These are phyloP conservation scores for Cydia pomonella DNA, from an alignment of 1,140 invertebrate genomes.

Conservation along the genomic window DNA sequence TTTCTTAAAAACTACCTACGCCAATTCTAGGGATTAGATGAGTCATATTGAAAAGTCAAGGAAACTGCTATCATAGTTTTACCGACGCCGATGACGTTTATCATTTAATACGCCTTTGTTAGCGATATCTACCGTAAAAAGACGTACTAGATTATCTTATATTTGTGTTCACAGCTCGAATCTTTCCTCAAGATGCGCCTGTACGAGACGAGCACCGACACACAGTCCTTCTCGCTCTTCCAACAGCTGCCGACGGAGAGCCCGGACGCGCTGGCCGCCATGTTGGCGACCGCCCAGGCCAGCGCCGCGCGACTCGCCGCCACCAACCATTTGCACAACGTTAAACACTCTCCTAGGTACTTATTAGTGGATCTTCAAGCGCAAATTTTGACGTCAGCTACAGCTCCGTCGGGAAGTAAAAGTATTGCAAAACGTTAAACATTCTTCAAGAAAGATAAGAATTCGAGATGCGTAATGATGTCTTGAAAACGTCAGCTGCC, in stretches of 20 bases:
- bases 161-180: conserved; percentile 51
- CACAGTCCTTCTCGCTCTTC: conserved; percentile 57
- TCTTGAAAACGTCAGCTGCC: conserved; percentile 43
- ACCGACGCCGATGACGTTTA: too few relatives aligned
- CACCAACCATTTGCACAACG: conserved; percentile 64
- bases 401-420: conserved; percentile 46
- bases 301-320: conserved; percentile 48
- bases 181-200: conserved; percentile 73
- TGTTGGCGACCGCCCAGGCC: conserved; percentile 60
- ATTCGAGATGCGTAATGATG: too few relatives aligned
- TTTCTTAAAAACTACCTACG: too few relatives aligned
- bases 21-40: too few relatives aligned
- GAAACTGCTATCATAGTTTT: too few relatives aligned
- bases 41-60: too few relatives aligned
- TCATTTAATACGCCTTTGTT: too few relatives aligned
- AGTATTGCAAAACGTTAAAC: conserved; percentile 62
- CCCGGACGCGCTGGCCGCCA: conserved; percentile 49
- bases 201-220: conserved; percentile 57
- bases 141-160: conserved; percentile 18
- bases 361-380: too few relatives aligned
- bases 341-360: conserved; percentile 70
- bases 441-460: conserved; percentile 66
- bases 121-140: too few relatives aligned
- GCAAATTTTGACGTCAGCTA: conserved; percentile 51
- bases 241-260: conserved; percentile 65